phyloP scores from a whole-genome alignment of 2,797 vertebrate genomes.

The Leptatherina wallacei region DNA sequence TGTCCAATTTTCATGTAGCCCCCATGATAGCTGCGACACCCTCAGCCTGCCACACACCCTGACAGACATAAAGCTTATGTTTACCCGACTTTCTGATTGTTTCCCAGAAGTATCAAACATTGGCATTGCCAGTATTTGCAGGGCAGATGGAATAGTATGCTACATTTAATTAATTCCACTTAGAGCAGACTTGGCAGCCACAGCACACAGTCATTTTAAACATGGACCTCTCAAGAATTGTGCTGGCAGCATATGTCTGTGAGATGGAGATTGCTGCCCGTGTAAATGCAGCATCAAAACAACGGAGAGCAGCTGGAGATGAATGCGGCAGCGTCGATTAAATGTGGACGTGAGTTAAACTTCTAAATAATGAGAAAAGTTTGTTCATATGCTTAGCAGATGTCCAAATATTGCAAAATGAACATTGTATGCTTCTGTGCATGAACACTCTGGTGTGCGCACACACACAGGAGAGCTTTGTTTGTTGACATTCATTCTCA shows the following conservation, averaged over 20 bases:
- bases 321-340: conserved; percentile 53
- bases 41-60: not conserved
- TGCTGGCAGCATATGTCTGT: conserved; percentile 64
- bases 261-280: conserved; percentile 47
- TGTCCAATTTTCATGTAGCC: too few relatives aligned
- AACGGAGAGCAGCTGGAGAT: conserved; percentile 64
- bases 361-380: conserved; percentile 55
- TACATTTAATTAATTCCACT: conserved; percentile 71
- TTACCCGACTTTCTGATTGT: conserved; percentile 37
- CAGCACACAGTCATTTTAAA: conserved; percentile 57
- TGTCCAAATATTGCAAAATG: conserved; percentile 5
- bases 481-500: conserved; percentile 14
- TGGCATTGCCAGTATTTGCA: conserved; percentile 24
- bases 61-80: conserved; percentile 6
- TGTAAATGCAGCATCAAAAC: conserved; percentile 48
- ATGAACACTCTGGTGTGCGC: not conserved
- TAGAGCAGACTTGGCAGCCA: conserved; percentile 59
- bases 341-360: conserved; percentile 50
- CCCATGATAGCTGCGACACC: not conserved
- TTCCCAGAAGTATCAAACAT: conserved; percentile 22
- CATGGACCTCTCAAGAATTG: conserved; percentile 61
- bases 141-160: conserved; percentile 62
- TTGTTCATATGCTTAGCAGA: conserved; percentile 30
- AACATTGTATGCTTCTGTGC: not conserved
- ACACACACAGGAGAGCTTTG: not conserved